Evolutionary conservation across 2,888 invertebrate species (phyloP).

Genomic region (Ennomos erosarius): DNA sequence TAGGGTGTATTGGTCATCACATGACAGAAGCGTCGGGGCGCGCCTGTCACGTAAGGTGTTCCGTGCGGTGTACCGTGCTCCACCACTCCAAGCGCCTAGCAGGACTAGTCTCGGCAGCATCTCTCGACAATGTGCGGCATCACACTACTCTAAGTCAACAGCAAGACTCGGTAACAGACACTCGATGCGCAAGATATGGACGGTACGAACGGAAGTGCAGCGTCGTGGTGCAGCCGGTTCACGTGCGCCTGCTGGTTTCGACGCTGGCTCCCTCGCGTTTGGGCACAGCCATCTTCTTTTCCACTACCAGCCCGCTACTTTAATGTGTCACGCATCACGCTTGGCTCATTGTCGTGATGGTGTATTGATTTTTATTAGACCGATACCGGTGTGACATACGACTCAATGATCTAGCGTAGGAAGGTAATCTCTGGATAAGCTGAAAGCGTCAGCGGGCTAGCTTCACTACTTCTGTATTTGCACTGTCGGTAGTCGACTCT

Average conservation of each 20-base stretch:
- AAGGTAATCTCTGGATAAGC: conserved; percentile 63
- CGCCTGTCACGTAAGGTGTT: conserved; percentile 82
- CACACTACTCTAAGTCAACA: conserved; percentile 82
- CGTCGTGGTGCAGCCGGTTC: conserved; percentile 35
- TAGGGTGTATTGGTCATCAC: conserved; percentile 61
- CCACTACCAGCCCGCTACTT: conserved; percentile 17
- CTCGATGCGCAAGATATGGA: conserved; percentile 77
- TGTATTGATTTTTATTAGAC: conserved; percentile 52
- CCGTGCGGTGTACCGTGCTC: conserved; percentile 73
- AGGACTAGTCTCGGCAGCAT: conserved; percentile 71
- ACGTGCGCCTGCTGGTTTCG: conserved; percentile 44
- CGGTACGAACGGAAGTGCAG: conserved; percentile 72
- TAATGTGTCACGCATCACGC: conserved; percentile 3
- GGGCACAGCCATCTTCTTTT: conserved; percentile 29
- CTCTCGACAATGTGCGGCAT: conserved; percentile 74
- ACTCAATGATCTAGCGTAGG: conserved; percentile 47
- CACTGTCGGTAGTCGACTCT: conserved; percentile 55
- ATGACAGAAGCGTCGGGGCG: conserved; percentile 74
- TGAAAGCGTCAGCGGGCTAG: conserved; percentile 74
- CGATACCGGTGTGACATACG: conserved; percentile 47
- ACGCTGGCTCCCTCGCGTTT: conserved; percentile 40
- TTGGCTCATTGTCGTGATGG: conserved; percentile 33
- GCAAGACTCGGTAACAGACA: conserved; percentile 79
- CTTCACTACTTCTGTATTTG: conserved; percentile 62
- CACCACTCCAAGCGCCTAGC: conserved; percentile 78